phyloP scores from a whole-genome alignment of 2,797 vertebrate species.

The Chromis chromis region DNA sequence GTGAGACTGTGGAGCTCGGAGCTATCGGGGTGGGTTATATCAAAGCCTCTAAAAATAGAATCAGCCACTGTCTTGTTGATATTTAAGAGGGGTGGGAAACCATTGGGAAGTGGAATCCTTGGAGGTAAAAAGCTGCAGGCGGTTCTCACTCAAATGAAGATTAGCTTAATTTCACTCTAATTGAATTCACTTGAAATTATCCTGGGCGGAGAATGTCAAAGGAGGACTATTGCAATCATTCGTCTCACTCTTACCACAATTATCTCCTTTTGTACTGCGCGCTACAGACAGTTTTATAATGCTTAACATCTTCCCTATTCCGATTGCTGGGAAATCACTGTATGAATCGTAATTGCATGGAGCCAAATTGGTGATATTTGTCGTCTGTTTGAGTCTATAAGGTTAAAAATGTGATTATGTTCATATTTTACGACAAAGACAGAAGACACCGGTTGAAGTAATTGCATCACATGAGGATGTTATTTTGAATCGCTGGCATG shows the following conservation, averaged over 20 bases:
- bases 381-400: not conserved
- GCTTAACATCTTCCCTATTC: conserved; percentile 25
- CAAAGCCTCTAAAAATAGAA: conserved; percentile 57
- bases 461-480: not conserved
- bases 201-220: conserved; percentile 49
- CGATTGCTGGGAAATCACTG: conserved; percentile 10
- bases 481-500: not conserved
- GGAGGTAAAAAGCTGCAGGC: conserved; percentile 46
- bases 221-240: conserved; percentile 53
- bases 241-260: conserved; percentile 47
- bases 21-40: conserved; percentile 37
- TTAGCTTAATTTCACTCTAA: conserved; percentile 62
- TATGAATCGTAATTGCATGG: not conserved
- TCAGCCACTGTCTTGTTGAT: conserved; percentile 34
- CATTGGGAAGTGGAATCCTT: conserved; percentile 36
- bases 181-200: conserved; percentile 62
- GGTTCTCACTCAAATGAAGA: conserved; percentile 52
- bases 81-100: conserved; percentile 25
- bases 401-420: not conserved
- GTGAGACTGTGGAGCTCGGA: conserved; percentile 20
- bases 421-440: conserved; percentile 3
- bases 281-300: conserved; percentile 36
- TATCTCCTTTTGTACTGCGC: conserved; percentile 46
- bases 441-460: not conserved
- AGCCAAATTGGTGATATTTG: not conserved